Evolutionary conservation across 1,140 invertebrate genomes (phyloP).

Genomic region (Neotoxoptera formosana): DNA sequence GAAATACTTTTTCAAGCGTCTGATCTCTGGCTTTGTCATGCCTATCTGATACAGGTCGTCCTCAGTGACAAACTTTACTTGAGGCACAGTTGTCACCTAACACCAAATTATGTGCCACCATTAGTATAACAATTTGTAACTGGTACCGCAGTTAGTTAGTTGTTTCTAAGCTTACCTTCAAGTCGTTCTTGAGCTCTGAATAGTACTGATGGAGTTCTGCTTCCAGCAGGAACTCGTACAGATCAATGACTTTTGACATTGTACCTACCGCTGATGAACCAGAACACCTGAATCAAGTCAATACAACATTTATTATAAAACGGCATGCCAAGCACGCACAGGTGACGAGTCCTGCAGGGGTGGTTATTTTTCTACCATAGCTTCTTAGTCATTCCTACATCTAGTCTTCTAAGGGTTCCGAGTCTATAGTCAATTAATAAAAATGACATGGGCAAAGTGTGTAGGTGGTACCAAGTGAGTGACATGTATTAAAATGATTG

Average conservation of each 20-base stretch:
- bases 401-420: not conserved
- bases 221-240: slow-evolving; percentile 90
- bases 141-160: not conserved
- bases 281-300: not conserved
- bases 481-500: not conserved
- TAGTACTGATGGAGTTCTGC: slow-evolving; percentile 92
- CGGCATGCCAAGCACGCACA: not conserved
- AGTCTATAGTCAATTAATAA: not conserved
- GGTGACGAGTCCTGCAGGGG: not conserved
- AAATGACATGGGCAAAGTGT: not conserved
- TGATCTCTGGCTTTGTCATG: slow-evolving; percentile 94
- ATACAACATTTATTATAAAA: not conserved
- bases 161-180: slow-evolving; percentile 64
- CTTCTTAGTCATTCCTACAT: not conserved
- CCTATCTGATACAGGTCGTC: slow-evolving; percentile 91
- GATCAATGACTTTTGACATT: slow-evolving; percentile 70
- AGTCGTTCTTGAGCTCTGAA: slow-evolving; percentile 71
- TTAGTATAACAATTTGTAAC: not conserved
- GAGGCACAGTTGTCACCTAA: slow-evolving; percentile 86
- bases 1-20: slow-evolving; percentile 91
- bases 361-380: not conserved
- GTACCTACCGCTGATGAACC: not conserved
- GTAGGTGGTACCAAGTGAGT: too few relatives aligned
- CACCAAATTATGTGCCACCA: slow-evolving; percentile 63
- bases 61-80: slow-evolving; percentile 96